Evolutionary conservation across 2,113 vertebrate species (phyloP), one percentile per base, ranked within the genome.

Genomic region (Gallinago jamesoni): DNA sequence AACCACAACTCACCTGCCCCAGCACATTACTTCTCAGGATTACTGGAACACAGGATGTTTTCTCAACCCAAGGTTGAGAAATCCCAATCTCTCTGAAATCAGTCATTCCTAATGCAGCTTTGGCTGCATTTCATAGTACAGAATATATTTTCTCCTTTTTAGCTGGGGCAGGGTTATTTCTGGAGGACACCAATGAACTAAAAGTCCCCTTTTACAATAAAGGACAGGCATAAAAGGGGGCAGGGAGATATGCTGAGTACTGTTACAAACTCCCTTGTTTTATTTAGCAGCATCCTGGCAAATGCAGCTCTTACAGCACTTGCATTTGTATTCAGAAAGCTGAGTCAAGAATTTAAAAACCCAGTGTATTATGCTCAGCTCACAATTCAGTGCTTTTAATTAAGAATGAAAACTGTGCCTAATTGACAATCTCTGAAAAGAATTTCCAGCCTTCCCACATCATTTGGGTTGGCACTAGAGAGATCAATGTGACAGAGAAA

Each of bases 341-440:
- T 94, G 95, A 97, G 74, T 94, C 78, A 90, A 96, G 93, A 93
- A 94, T 94, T 95, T 94, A 82, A 95, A 96, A 96, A 85, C 96
- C 63, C 92, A 80, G 63, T 56, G 84, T 78, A 95, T 96, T 95
- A 95, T 94, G 84, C 55, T 63, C 89, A 76, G 80, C 92, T 96
- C 96, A 93, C 95, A 96, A 96, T 96, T 97, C 92, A 94, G 81
- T 74, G 91, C 70, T 96, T 96, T 96, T 96, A 97, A 97, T 96
- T 97, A 95, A 97, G 95, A 91, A 87, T 89, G 96, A 97, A 97
- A 97, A 96, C 95, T 94, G 96, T 95, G 87, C 89, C 95, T 96
- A 97, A 96, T 92, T 96, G 93, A 91, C 95, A 96, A 57, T 72
- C 93, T 97, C 92, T 94, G 87, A 93, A 96, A 94, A 94, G 94